A percentile compares a stretch with the other conserved stretches of the same genome.
Evolutionary conservation across 2,113 vertebrate species (phyloP).

Genomic region (Toxotes chatareus): DNA sequence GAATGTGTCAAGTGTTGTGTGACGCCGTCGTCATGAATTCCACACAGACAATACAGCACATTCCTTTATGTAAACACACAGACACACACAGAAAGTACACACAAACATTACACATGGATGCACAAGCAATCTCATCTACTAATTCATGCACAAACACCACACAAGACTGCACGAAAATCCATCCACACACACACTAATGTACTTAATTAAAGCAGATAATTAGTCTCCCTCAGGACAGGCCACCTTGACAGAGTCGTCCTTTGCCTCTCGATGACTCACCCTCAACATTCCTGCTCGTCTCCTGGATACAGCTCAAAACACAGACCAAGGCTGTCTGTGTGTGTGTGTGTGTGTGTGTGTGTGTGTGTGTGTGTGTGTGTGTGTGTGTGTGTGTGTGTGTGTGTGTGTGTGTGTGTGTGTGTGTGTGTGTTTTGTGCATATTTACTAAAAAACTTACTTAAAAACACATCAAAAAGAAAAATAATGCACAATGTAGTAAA

Average conservation of each 20-base stretch:
- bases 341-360: not conserved
- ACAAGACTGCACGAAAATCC: slow-evolving; percentile 13
- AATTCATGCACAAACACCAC: slow-evolving; percentile 21
- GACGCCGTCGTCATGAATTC: not conserved
- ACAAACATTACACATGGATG: slow-evolving; percentile 21
- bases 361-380: too few species aligned
- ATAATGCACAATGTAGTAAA: too few species aligned
- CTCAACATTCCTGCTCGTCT: slow-evolving; percentile 57
- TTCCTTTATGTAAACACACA: slow-evolving; percentile 20
- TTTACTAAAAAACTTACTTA: too few species aligned
- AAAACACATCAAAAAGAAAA: too few species aligned
- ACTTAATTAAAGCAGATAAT: slow-evolving; percentile 70
- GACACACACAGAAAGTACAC: not conserved
- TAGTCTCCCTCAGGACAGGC: slow-evolving; percentile 54
- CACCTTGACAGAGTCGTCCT: slow-evolving; percentile 57
- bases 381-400: too few species aligned
- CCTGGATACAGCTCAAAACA: slow-evolving; percentile 58
- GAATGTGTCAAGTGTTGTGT: not conserved
- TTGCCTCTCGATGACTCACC: slow-evolving; percentile 55
- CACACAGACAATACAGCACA: slow-evolving; percentile 13
- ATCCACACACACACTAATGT: slow-evolving; percentile 29
- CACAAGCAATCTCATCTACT: not conserved
- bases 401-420: too few species aligned
- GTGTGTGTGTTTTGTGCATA: not conserved
- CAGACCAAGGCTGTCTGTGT: not conserved